These are phyloP conservation scores for Venusia cambrica DNA, from an alignment of 2,888 invertebrate genomes.

Conservation along the genomic window DNA sequence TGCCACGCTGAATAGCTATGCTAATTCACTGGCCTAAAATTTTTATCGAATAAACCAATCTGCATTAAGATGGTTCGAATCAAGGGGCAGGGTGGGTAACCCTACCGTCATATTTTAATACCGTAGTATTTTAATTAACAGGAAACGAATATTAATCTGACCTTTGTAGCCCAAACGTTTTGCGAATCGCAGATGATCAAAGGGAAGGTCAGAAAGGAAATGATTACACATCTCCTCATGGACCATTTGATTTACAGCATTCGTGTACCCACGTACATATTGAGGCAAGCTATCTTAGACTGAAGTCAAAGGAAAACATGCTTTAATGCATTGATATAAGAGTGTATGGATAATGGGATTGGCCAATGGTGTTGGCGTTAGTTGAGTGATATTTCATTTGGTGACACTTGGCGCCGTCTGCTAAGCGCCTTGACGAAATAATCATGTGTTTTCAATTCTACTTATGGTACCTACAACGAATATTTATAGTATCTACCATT, in stretches of 20 bases:
- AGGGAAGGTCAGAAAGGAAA: constrained; percentile 51
- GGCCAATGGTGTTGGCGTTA: constrained; percentile 49
- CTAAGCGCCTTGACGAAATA: constrained; percentile 66
- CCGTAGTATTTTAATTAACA: constrained; percentile 25
- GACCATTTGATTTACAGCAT: constrained; percentile 55
- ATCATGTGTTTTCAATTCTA: too few species aligned
- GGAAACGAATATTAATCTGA: constrained; percentile 23
- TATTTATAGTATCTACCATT: too few species aligned
- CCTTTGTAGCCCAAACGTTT: constrained; percentile 29
- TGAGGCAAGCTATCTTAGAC: constrained; percentile 26
- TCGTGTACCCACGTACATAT: constrained; percentile 39
- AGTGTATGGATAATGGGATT: constrained; percentile 26
- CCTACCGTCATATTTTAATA: constrained; percentile 12
- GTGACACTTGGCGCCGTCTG: constrained; percentile 64
- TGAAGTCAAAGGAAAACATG: constrained; percentile 29
- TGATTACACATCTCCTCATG: constrained; percentile 60
- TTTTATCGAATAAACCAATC: too few species aligned
- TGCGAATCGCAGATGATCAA: constrained; percentile 44
- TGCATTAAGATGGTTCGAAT: too few species aligned
- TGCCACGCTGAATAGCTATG: too few species aligned
- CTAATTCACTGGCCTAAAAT: too few species aligned
- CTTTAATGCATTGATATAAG: constrained; percentile 35
- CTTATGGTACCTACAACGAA: too few species aligned
- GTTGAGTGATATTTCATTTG: constrained; percentile 70
- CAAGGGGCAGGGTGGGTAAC: too few species aligned